These are phyloP conservation scores for Gopherus evgoodei DNA, from an alignment of 2,113 vertebrate species.

Conservation along the genomic window DNA sequence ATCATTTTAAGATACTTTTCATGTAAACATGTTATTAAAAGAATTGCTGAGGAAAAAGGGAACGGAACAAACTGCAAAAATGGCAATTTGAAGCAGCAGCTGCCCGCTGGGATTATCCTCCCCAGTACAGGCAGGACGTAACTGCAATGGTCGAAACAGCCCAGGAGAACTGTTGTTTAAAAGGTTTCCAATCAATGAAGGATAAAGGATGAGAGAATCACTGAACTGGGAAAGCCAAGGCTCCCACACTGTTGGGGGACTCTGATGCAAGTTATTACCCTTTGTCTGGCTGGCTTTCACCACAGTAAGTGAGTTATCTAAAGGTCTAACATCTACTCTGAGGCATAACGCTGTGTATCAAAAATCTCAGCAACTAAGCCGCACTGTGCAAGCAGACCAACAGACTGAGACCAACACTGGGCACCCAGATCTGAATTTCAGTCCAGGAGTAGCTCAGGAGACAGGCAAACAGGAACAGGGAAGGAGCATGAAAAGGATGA, in stretches of 20 bases:
- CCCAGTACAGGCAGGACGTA: neutral
- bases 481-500: neutral
- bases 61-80: neutral
- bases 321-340: neutral
- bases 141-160: neutral
- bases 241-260: neutral
- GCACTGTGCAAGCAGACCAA: neutral
- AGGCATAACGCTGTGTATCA: neutral
- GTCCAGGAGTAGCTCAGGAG: neutral
- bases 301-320: conserved; percentile 14
- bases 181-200: neutral
- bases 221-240: neutral
- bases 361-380: neutral
- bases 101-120: neutral
- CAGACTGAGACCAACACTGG: neutral
- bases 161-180: too few species aligned
- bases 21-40: neutral
- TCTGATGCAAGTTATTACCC: neutral
- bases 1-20: neutral
- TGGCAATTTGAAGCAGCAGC: neutral
- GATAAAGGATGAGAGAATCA: neutral
- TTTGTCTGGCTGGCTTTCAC: neutral
- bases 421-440: neutral
- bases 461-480: neutral
- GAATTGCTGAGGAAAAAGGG: neutral